These are phyloP conservation scores for Caenorhabditis sp. DNA, from an alignment of 2,888 invertebrate species.

Conservation along the genomic window DNA sequence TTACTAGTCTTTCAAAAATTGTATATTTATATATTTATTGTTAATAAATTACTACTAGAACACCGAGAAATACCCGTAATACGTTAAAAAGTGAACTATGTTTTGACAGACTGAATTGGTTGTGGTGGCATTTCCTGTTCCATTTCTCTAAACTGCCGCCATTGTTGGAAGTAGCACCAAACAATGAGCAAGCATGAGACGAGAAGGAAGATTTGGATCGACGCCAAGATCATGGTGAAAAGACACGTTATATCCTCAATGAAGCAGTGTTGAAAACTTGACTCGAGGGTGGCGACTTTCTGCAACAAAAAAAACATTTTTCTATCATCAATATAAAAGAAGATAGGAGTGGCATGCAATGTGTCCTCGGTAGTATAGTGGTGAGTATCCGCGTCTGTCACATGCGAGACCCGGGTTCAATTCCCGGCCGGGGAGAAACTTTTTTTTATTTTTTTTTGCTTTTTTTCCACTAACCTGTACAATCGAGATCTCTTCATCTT, in stretches of 20 bases:
- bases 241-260: constrained; percentile 55
- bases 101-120: background rate
- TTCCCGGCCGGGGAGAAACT: constrained; percentile 56
- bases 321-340: no score
- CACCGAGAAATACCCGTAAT: background rate
- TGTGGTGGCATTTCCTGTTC: background rate
- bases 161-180: constrained; percentile 44
- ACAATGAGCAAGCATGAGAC: constrained; percentile 49
- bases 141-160: constrained; percentile 25
- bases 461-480: background rate
- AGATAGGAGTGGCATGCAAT: no score
- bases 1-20: constrained; percentile 12
- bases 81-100: background rate
- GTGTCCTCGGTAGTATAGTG: constrained; percentile 44
- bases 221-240: constrained; percentile 54
- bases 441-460: constrained; percentile 10
- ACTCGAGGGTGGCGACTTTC: constrained; percentile 10
- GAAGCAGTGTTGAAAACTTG: constrained; percentile 41
- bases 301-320: background rate
- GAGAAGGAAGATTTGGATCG: constrained; percentile 53
- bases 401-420: constrained; percentile 58
- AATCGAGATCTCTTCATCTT: constrained; percentile 5
- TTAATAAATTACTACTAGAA: background rate
- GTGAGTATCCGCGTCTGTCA: constrained; percentile 59
- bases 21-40: background rate